Evolutionary conservation across 2,888 invertebrate genomes (phyloP).

Genomic region (Polydrusus pterygomalis): DNA sequence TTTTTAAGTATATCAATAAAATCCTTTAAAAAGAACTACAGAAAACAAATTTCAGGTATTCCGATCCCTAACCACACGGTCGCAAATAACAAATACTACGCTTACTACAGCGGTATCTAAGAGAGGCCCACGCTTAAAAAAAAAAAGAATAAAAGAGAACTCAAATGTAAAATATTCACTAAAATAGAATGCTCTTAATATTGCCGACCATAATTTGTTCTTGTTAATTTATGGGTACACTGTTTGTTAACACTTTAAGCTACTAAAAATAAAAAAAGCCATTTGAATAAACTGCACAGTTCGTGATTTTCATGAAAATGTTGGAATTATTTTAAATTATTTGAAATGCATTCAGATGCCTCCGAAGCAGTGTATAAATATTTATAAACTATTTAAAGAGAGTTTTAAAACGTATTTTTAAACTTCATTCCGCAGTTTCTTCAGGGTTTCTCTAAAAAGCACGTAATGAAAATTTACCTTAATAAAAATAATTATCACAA

Average conservation of each 20-base stretch:
- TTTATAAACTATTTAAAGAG: constrained; percentile 38
- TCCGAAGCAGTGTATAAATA: constrained; percentile 38
- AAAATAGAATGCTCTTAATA: neutral
- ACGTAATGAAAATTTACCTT: neutral
- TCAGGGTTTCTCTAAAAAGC: neutral
- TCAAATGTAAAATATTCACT: too few species aligned
- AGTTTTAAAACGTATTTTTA: constrained; percentile 38
- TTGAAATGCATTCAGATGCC: constrained; percentile 50
- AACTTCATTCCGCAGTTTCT: neutral
- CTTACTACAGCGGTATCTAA: too few species aligned
- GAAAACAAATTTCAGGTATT: too few species aligned
- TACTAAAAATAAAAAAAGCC: constrained; percentile 1
- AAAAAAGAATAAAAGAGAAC: too few species aligned
- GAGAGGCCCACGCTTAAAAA: too few species aligned
- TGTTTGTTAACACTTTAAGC: constrained; percentile 9
- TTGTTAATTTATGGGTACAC: neutral
- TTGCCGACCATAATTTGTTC: neutral
- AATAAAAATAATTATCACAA: too few species aligned
- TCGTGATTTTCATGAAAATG: constrained; percentile 48
- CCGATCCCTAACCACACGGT: too few species aligned
- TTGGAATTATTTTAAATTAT: constrained; percentile 48
- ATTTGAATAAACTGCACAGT: constrained; percentile 36
- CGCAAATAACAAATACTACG: too few species aligned
- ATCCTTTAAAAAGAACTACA: too few species aligned
- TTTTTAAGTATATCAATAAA: too few species aligned